These are phyloP conservation scores for Thereuonema tuberculata DNA, from an alignment of 1,140 invertebrate species.

Conservation along the genomic window DNA sequence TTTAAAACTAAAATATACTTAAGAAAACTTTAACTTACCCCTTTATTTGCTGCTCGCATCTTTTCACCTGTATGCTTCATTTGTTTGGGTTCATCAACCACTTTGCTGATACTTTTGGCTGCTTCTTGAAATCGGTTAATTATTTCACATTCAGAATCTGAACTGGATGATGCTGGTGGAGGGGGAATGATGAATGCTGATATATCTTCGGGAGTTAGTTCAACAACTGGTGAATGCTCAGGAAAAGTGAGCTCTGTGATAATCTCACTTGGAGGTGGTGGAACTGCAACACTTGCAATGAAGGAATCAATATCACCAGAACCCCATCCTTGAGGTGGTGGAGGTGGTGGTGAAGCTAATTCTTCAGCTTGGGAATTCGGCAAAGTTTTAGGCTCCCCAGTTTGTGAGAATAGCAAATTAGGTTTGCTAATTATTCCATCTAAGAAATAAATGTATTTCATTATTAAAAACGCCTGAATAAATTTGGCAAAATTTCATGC, in stretches of 20 bases:
- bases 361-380: not conserved
- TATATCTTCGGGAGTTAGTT: slow-evolving; percentile 42
- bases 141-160: slow-evolving; percentile 17
- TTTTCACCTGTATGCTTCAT: too few species aligned
- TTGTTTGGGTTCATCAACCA: not conserved
- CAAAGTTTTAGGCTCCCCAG: too few species aligned
- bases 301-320: slow-evolving; percentile 52
- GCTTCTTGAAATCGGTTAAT: slow-evolving; percentile 21
- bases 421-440: too few species aligned
- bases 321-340: slow-evolving; percentile 2
- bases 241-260: not conserved
- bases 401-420: too few species aligned
- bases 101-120: slow-evolving; percentile 18
- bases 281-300: slow-evolving; percentile 63
- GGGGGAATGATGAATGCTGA: slow-evolving; percentile 66
- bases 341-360: not conserved
- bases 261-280: slow-evolving; percentile 39
- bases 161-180: slow-evolving; percentile 42
- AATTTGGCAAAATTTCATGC: too few species aligned
- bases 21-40: too few species aligned
- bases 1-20: too few species aligned
- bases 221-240: slow-evolving; percentile 22
- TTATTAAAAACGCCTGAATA: too few species aligned
- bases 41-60: too few species aligned
- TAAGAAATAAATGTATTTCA: too few species aligned